Base-by-base conservation (phyloP, 1,140 invertebrate genomes). In the Rhizoglyphus robini region DNA sequence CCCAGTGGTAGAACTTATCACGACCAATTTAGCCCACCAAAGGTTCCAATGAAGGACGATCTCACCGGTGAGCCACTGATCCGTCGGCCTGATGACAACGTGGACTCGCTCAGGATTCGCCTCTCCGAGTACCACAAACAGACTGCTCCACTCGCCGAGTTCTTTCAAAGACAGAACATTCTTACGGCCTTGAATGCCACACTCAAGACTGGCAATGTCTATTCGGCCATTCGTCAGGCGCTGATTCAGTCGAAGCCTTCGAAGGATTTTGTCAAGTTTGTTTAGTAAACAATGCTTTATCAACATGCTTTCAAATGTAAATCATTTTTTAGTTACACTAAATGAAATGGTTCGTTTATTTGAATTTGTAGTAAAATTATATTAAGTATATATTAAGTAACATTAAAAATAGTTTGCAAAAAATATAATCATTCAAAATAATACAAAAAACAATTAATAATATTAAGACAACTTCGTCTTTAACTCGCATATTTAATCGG, bases 11-110 rank as follows among this genome's bases (percentile, higher is more conserved):
- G 95, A 67, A 92, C 90, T 5, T 98, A 99, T 78, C 94, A 99
- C 77, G 89, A 93, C 75, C 90, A 95, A 77, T 97, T 97, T 76
- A 85, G 90, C 71, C 95, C 95, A 23, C 95, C 95, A 0, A 93
- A 88, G 76, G 82, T 84, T 68, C 72, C 83, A 0, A 96, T 96
- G 91, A 93, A 79, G 49, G 95, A 99, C 81, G 95, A 99, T 81
- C 69, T 90, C 2, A 94, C 91, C 65, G 93, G 92, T 0, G 93
- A 96, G 74, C 83, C 88, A 5, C 76, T 97, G 61, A 83, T 91
- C 20, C 82, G 81, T 66, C 79, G 93, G 65, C 88, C 88, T 5
- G 93, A 97, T 79, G 93, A 97, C 73, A 97, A 91, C 78, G 87
- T 83, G 18, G 87, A 90, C 30, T 84, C 89, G 67, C 75, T 97